Evolutionary conservation across 2,113 vertebrate species (phyloP).

Genomic region (Apteryx mantelli): DNA sequence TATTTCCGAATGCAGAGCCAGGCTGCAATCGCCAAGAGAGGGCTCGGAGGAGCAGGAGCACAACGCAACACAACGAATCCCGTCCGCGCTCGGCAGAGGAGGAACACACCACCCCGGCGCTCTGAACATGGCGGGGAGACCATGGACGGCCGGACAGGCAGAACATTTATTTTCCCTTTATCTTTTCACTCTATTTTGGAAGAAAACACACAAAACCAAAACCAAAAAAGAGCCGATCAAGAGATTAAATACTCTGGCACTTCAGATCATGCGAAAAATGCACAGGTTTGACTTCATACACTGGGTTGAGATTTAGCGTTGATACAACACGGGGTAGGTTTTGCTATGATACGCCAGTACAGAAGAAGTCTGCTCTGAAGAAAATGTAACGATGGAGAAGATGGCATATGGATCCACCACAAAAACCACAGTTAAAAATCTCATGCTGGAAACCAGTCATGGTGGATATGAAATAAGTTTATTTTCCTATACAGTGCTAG

Average conservation of each 20-base stretch:
- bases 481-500: neutral
- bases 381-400: neutral
- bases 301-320: neutral
- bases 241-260: slow-evolving; percentile 34
- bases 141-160: neutral
- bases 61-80: neutral
- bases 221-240: neutral
- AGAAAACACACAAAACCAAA: neutral
- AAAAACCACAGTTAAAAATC: neutral
- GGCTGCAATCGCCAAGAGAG: neutral
- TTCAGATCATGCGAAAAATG: neutral
- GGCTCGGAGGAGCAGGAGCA: rapidly evolving
- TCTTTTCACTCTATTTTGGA: neutral
- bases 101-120: neutral
- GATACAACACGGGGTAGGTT: neutral
- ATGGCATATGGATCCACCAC: neutral
- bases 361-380: neutral
- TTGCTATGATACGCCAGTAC: neutral
- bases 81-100: rapidly evolving
- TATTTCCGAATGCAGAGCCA: neutral
- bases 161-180: neutral
- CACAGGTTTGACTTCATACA: neutral
- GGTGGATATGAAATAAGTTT: neutral
- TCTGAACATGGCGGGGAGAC: neutral
- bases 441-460: neutral